Evolutionary conservation across 2,113 vertebrate genomes (phyloP).

Genomic region (Lynx canadensis): DNA sequence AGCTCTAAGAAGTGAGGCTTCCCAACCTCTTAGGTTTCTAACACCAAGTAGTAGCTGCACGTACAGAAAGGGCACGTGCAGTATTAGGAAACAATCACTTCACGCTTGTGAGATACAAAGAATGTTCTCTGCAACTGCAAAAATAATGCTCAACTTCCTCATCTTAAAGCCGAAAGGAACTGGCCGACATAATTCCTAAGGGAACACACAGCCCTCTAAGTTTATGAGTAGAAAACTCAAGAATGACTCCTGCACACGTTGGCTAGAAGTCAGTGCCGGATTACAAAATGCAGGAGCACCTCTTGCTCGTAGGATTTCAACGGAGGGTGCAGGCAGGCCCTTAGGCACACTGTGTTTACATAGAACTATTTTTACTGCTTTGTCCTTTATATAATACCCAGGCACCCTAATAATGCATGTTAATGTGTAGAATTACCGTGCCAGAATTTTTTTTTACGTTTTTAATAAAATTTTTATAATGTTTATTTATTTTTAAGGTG

Average conservation of each 20-base stretch:
- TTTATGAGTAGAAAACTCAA: not conserved
- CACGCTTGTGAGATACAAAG: not conserved
- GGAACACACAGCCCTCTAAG: not conserved
- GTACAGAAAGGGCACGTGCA: not conserved
- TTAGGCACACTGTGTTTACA: not conserved
- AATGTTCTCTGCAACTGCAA: not conserved
- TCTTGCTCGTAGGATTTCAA: not conserved
- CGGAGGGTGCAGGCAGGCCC: not conserved
- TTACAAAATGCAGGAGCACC: not conserved
- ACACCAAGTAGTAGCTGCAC: not conserved
- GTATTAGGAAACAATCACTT: not conserved
- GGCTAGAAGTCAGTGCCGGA: not conserved
- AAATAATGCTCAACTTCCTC: not conserved
- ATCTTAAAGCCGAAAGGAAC: not conserved
- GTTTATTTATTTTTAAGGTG: no score
- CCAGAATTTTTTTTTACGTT: not conserved
- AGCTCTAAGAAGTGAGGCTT: not conserved
- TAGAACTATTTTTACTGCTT: not conserved
- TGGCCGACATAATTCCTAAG: not conserved
- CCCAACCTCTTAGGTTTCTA: not conserved
- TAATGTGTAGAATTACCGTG: not conserved
- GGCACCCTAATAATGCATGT: not conserved
- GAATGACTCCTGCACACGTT: not conserved
- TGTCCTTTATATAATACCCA: not conserved
- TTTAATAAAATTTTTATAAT: no score